Conservation (phyloP, 2,797 vertebrate genomes). For the Phrynocephalus forsythii region DNA sequence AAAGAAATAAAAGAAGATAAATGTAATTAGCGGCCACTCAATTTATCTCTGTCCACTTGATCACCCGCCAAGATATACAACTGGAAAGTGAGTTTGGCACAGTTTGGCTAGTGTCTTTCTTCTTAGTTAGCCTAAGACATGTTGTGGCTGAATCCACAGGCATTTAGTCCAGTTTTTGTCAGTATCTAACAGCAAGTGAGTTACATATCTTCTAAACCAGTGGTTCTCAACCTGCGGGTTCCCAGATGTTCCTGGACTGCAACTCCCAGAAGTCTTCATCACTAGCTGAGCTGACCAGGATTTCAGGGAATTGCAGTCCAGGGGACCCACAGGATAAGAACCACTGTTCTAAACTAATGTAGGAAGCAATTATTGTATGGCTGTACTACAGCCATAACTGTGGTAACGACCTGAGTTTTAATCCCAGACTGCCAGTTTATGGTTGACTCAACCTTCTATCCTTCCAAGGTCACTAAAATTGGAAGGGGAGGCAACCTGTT, state of each 20-base stretch:
- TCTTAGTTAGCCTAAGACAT: not conserved
- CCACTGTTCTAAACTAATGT: not conserved
- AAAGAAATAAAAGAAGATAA: not conserved
- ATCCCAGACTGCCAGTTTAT: too few species aligned
- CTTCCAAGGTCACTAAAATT: too few species aligned
- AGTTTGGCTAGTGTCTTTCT: not conserved
- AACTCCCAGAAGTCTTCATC: too few species aligned
- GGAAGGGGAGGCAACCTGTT: too few species aligned
- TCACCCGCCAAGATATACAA: not conserved
- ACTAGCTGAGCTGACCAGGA: too few species aligned
- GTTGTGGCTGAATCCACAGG: not conserved
- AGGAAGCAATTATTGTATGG: not conserved
- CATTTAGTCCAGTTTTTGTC: not conserved
- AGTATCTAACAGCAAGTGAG: not conserved
- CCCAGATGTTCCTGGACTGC: too few species aligned
- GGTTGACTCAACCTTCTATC: too few species aligned
- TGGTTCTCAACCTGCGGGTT: too few species aligned
- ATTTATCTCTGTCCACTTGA: not conserved
- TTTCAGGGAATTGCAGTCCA: too few species aligned
- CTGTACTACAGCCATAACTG: too few species aligned
- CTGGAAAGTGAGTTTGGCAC: not conserved
- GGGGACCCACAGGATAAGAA: too few species aligned
- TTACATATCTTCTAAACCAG: not conserved
- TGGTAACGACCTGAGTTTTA: too few species aligned
- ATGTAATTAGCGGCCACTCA: accelerated